Percentiles rank a stretch among this genome's conserved stretches.
phyloP scores from a whole-genome alignment of 2,888 invertebrate genomes.

The Machimus rusticus region DNA sequence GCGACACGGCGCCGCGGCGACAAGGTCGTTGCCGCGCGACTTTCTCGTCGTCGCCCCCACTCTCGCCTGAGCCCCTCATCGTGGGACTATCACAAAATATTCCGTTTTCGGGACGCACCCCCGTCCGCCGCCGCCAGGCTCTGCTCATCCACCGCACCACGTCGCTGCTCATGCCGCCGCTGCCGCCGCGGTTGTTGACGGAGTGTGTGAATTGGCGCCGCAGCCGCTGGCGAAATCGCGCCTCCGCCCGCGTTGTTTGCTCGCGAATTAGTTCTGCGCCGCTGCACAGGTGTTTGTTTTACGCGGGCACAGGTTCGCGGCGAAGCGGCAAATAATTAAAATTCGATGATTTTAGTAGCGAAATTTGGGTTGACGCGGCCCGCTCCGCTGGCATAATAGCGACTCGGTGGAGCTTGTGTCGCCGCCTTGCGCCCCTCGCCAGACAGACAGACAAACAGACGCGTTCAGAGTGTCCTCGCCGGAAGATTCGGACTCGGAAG shows the following conservation, averaged over 20 bases:
- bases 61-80: background rate
- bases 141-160: conserved; percentile 59
- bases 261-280: background rate
- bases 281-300: background rate
- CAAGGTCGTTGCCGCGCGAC: background rate
- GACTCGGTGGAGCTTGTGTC: background rate
- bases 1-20: background rate
- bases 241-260: background rate
- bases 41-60: background rate
- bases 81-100: background rate
- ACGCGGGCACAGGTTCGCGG: background rate
- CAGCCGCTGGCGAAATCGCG: background rate
- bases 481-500: background rate
- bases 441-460: background rate
- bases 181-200: conserved; percentile 40
- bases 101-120: background rate
- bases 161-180: conserved; percentile 62
- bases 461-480: background rate
- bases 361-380: background rate
- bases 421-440: background rate
- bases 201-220: background rate
- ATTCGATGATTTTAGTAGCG: background rate
- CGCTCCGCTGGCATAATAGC: background rate
- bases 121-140: background rate
- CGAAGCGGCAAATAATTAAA: background rate